Conservation (phyloP, 2,888 invertebrate genomes). For the Caradrina kadenii region DNA sequence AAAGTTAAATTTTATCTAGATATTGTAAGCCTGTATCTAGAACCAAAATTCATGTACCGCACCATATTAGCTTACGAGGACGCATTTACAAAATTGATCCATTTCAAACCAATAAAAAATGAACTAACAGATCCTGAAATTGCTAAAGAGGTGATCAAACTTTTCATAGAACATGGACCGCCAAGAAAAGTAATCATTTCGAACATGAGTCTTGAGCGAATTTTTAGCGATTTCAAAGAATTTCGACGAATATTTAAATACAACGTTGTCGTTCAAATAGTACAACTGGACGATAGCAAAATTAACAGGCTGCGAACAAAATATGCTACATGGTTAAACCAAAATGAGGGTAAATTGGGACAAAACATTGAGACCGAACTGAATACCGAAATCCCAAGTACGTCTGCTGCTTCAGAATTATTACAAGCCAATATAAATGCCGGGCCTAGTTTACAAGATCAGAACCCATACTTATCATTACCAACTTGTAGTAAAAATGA, state of each 20-base stretch:
- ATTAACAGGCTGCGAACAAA: conserved; percentile 8
- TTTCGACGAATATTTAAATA: conserved; percentile 6
- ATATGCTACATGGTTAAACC: conserved; percentile 12
- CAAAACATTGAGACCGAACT: conserved; percentile 18
- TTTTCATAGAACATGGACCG: conserved; percentile 16
- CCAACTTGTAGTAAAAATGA: neutral
- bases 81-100: conserved; percentile 8
- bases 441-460: neutral
- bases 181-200: conserved; percentile 23
- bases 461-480: too few species aligned
- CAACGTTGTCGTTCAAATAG: conserved; percentile 4
- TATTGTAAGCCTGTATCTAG: too few species aligned
- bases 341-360: conserved; percentile 15
- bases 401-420: neutral
- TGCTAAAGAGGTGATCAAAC: neutral
- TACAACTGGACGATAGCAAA: conserved; percentile 8
- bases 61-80: conserved; percentile 29
- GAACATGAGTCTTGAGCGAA: neutral
- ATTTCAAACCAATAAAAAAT: conserved; percentile 19
- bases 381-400: neutral
- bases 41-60: conserved; percentile 6
- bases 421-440: neutral
- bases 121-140: neutral
- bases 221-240: conserved; percentile 7
- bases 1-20: too few species aligned